Conservation (phyloP, 2,888 invertebrate genomes). For the Anagyrus pseudococci region DNA sequence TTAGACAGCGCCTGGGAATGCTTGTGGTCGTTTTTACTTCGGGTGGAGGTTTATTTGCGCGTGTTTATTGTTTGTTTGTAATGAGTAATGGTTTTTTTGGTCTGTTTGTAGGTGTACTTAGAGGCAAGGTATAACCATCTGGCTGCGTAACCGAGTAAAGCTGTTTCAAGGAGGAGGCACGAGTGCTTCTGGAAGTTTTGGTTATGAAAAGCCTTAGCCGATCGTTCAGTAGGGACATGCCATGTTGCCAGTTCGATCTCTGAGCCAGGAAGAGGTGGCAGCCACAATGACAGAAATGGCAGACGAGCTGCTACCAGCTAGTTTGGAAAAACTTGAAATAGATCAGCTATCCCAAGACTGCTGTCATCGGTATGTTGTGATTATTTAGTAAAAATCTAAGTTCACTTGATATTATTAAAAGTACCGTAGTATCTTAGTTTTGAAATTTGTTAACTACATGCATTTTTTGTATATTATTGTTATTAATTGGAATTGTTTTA, state of each 20-base stretch:
- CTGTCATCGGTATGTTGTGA: slow-evolving; percentile 5
- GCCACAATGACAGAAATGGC: slow-evolving; percentile 46
- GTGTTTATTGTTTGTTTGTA: too few species aligned
- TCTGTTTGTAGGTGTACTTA: too few species aligned
- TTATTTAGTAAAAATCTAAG: neutral
- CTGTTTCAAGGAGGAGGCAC: neutral
- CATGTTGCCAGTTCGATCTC: slow-evolving; percentile 15
- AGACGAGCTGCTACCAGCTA: slow-evolving; percentile 55
- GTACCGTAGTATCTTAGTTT: too few species aligned
- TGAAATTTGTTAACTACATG: too few species aligned
- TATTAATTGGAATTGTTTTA: too few species aligned
- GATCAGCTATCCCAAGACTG: slow-evolving; percentile 37
- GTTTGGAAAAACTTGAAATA: slow-evolving; percentile 56
- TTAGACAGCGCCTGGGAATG: too few species aligned
- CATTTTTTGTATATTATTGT: too few species aligned
- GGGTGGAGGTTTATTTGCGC: too few species aligned
- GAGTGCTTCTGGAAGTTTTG: slow-evolving; percentile 7
- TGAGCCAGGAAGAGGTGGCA: slow-evolving; percentile 16
- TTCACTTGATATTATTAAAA: neutral
- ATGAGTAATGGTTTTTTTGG: too few species aligned
- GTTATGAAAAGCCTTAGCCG: slow-evolving; percentile 28
- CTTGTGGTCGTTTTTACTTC: too few species aligned
- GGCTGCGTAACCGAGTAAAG: neutral
- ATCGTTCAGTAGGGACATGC: slow-evolving; percentile 16
- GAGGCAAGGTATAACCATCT: too few species aligned